phyloP scores from a whole-genome alignment of 2,888 invertebrate genomes.

The Melinaea marsaeus region DNA sequence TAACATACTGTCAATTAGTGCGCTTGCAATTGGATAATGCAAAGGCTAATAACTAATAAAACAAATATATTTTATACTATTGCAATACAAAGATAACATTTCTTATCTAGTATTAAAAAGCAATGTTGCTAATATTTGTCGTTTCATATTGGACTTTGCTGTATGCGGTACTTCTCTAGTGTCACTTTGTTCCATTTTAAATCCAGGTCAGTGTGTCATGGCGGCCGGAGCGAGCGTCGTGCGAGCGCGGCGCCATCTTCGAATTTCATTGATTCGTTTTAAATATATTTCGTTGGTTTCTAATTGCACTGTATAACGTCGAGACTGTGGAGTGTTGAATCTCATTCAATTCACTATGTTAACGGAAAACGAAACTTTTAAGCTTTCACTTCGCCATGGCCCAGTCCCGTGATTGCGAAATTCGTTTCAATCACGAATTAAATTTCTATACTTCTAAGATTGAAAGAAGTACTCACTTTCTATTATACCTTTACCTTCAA shows the following conservation, averaged over 20 bases:
- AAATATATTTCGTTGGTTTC: constrained; percentile 26
- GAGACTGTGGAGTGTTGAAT: constrained; percentile 35
- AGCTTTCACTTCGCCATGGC: constrained; percentile 65
- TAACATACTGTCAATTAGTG: too few relatives aligned
- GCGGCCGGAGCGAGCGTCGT: constrained; percentile 66
- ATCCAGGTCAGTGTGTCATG: constrained; percentile 75
- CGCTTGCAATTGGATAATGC: background rate
- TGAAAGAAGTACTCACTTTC: too few relatives aligned
- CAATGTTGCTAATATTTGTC: constrained; percentile 42
- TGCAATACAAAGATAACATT: background rate
- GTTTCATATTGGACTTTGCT: constrained; percentile 33
- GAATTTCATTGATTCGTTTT: constrained; percentile 64
- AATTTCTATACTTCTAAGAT: constrained; percentile 21
- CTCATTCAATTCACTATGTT: constrained; percentile 34
- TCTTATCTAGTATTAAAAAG: constrained; percentile 18
- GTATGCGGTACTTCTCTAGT: constrained; percentile 34
- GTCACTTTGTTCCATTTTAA: constrained; percentile 72
- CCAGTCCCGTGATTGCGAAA: constrained; percentile 53
- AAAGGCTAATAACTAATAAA: background rate
- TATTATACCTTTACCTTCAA: too few relatives aligned
- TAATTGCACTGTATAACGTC: constrained; percentile 16
- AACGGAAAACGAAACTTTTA: constrained; percentile 57
- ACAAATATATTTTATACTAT: background rate
- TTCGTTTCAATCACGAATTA: constrained; percentile 48
- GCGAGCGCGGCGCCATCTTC: constrained; percentile 70